Conservation (phyloP, 2,888 invertebrate species). For the Scaeva pyrastri region DNA sequence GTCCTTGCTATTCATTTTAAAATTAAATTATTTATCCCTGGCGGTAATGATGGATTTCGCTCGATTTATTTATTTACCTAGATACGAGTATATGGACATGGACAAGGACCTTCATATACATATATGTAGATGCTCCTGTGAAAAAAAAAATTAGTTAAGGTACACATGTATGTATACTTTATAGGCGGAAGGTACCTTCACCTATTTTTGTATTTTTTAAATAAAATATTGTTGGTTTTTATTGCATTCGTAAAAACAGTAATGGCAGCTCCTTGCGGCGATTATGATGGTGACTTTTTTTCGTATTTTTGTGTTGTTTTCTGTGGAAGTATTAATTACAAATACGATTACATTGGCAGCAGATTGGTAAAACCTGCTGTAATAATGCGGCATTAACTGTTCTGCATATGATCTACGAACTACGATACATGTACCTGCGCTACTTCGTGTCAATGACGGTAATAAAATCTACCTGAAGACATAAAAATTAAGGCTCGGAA, state of each 20-base stretch:
- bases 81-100: no score
- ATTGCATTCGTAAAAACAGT: constrained; percentile 2
- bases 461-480: constrained; percentile 20
- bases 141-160: not conserved
- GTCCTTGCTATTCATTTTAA: constrained; percentile 57
- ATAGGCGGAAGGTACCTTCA: not conserved
- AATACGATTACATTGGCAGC: constrained; percentile 25
- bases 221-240: constrained; percentile 5
- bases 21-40: constrained; percentile 59
- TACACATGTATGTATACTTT: no score
- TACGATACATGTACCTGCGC: constrained; percentile 13
- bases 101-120: no score
- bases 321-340: constrained; percentile 27
- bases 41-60: constrained; percentile 61
- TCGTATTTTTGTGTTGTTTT: not conserved
- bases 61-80: constrained; percentile 55
- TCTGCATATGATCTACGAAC: no score
- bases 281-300: constrained; percentile 3
- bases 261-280: constrained; percentile 34
- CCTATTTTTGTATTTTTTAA: constrained; percentile 1
- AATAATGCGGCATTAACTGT: constrained; percentile 4
- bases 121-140: not conserved
- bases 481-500: not conserved
- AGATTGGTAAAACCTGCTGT: constrained; percentile 20
- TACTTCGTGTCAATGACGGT: constrained; percentile 23